Base-by-base conservation (phyloP, 2,113 vertebrate genomes). In the Notothenia rossii region DNA sequence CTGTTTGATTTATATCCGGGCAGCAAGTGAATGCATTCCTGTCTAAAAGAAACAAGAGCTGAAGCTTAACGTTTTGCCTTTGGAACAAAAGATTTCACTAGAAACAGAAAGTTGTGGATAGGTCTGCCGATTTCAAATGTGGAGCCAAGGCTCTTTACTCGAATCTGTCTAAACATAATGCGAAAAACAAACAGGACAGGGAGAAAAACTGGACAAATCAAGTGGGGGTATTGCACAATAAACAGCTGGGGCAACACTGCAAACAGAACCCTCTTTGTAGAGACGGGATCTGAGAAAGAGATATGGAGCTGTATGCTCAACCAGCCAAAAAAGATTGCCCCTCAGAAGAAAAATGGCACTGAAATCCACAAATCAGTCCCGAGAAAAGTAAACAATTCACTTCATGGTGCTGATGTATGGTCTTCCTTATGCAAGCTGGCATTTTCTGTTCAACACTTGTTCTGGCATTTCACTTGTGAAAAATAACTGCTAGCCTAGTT, bases 381-480 rank as follows among this genome's bases (percentile, higher is more conserved):
- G 61, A 45, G 68, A 85, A 92, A 85, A 91, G 89, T 86, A 90
- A 92, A 93, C 85, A 86, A 85, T 91, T 91, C 84, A 85, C 77
- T 91, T 82, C 69, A 58, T 64, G 85, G 69, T 75, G 89, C 89
- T 92, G 91, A 81, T 73, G 85, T 85, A 82, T 91, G 91, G 88
- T 91, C 45, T 82, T 79, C 74, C 83, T 72, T 88, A 75, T 93
- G 79, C 70, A 90, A 88, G 64, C 78, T 91, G 79, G 85, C 61
- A 89, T 72, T 80, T 90, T 72, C 77, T 87, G 75, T 85, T 64
- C 82, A 46, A 65, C 77, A 88, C 74, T 77, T 68, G 72, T 85
- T 92, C 86, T 78, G 83, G 20, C 63, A 83, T 36, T 56, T 88
- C 85, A 92, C 86, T 88, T 85, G 91, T 90, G 89, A 95, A 93